Conservation (phyloP, 2,888 invertebrate species). For the Lasioglossum zephyrum region DNA sequence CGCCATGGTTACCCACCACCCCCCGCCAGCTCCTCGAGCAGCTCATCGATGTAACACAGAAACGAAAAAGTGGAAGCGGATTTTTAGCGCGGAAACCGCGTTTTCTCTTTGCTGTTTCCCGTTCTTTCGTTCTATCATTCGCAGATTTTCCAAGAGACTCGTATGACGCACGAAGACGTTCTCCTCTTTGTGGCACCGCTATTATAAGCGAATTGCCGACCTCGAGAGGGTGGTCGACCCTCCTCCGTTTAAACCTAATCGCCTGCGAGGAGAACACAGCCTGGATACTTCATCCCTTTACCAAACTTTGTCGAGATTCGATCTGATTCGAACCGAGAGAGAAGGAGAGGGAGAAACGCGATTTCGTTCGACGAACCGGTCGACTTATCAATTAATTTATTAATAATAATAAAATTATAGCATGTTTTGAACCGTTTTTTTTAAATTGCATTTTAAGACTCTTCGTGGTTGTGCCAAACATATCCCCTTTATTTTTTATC, state of each 20-base stretch:
- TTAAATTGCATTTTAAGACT: no score
- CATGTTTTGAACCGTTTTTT: no score
- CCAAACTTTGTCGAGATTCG: background rate
- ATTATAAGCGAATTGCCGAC: constrained; percentile 47
- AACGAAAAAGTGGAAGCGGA: constrained; percentile 31
- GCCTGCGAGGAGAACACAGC: constrained; percentile 21
- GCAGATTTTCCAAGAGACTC: constrained; percentile 32
- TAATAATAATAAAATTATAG: no score
- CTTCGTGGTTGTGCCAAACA: no score
- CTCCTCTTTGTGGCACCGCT: no score
- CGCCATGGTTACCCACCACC: constrained; percentile 66
- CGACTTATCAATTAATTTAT: no score
- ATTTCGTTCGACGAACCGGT: background rate
- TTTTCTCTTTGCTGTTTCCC: background rate
- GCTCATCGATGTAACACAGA: constrained; percentile 63
- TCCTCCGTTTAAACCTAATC: constrained; percentile 50
- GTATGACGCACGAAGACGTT: constrained; percentile 24
- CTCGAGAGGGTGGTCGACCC: constrained; percentile 52
- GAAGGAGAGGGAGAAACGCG: background rate
- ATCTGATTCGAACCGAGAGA: background rate
- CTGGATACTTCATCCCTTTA: constrained; percentile 21
- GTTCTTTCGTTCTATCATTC: constrained; percentile 15
- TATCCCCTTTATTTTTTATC: no score
- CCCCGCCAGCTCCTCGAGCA: background rate
- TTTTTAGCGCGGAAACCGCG: background rate